Conservation (phyloP, 2,888 invertebrate genomes). For the Melinaea marsaeus region DNA sequence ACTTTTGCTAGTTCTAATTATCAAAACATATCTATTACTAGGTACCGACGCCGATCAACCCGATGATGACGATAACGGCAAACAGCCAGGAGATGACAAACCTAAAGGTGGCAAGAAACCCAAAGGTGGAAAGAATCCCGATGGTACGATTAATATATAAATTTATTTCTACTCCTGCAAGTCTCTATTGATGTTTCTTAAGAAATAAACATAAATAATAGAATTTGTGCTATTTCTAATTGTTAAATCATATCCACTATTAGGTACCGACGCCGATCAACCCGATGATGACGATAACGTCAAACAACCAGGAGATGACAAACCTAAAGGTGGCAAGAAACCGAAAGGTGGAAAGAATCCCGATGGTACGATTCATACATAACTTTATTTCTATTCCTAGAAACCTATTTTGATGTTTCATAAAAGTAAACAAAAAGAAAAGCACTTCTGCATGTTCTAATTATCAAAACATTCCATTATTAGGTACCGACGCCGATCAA, state of each 20-base stretch:
- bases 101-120: slow-evolving; percentile 5
- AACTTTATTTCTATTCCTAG: too few relatives aligned
- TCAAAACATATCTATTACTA: neutral
- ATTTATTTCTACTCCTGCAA: neutral
- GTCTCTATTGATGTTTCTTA: neutral
- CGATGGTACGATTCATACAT: too few relatives aligned
- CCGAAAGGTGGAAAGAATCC: neutral
- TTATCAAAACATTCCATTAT: neutral
- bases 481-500: neutral
- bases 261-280: neutral
- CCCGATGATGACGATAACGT: neutral
- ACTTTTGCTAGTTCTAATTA: neutral
- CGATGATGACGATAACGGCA: neutral
- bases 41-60: neutral
- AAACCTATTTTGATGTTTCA: too few relatives aligned
- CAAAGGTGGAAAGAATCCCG: neutral
- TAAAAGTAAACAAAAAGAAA: too few relatives aligned
- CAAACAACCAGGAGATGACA: neutral
- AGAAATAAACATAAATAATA: neutral
- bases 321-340: neutral
- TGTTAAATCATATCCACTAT: neutral
- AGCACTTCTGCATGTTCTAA: too few relatives aligned
- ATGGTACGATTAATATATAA: neutral
- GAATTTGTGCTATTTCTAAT: neutral
- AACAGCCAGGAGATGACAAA: neutral